These are phyloP conservation scores for Schizopygopsis malacanthus DNA, from an alignment of 2,797 vertebrate genomes.

Conservation along the genomic window DNA sequence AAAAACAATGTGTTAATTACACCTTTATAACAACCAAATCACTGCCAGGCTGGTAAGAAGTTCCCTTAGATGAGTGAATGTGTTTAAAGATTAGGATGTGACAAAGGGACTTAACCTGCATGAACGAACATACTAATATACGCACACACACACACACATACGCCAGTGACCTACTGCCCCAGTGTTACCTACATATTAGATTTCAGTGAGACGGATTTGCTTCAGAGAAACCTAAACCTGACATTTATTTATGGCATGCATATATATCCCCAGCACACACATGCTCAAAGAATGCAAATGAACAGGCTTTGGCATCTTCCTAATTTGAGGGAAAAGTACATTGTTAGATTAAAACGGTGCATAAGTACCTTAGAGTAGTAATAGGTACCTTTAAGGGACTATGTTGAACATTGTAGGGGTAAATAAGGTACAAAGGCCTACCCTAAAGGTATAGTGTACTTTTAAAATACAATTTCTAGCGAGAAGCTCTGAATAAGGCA, in stretches of 20 bases:
- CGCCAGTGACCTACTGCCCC: slow-evolving; percentile 32
- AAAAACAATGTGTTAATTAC: slow-evolving; percentile 14
- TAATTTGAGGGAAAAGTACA: not conserved
- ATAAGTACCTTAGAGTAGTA: not conserved
- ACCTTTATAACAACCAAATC: slow-evolving; percentile 15
- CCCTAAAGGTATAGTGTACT: not conserved
- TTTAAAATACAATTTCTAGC: not conserved
- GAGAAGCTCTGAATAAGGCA: not conserved
- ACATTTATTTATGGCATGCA: slow-evolving; percentile 18
- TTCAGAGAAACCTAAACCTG: slow-evolving; percentile 45
- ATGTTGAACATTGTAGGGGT: not conserved
- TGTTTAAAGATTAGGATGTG: slow-evolving; percentile 8
- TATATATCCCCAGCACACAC: slow-evolving; percentile 17
- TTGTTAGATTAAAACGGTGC: not conserved
- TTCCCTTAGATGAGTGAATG: not conserved
- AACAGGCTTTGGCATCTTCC: not conserved
- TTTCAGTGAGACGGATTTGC: slow-evolving; percentile 40
- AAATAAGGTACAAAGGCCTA: not conserved
- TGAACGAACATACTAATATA: slow-evolving; percentile 16
- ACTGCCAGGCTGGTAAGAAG: not conserved
- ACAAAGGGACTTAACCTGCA: slow-evolving; percentile 17
- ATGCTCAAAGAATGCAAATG: not conserved
- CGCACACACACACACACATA: slow-evolving; percentile 21
- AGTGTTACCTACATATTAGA: slow-evolving; percentile 33
- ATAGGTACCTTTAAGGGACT: not conserved